Percentiles rank a stretch among this genome's conserved stretches.
phyloP scores from a whole-genome alignment of 2,113 vertebrate genomes.

The Platichthys flesus region DNA sequence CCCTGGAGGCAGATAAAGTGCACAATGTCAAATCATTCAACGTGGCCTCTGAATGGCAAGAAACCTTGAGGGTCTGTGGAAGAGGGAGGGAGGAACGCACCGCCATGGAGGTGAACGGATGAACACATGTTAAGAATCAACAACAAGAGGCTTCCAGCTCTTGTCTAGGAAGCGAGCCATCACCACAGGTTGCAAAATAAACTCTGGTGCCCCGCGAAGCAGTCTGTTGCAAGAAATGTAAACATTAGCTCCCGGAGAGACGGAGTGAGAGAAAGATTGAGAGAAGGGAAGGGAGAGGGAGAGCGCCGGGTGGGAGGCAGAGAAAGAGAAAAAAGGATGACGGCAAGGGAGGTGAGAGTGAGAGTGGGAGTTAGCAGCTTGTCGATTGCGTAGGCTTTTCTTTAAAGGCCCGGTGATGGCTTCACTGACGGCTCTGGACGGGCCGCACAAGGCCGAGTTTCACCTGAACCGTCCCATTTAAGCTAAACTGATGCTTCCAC shows the following conservation, averaged over 20 bases:
- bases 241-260: conserved; percentile 73
- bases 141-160: conserved; percentile 78
- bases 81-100: conserved; percentile 39
- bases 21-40: conserved; percentile 70
- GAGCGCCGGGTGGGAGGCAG: conserved; percentile 36
- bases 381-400: conserved; percentile 36
- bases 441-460: background rate
- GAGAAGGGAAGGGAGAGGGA: conserved; percentile 40
- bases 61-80: conserved; percentile 67
- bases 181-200: conserved; percentile 85
- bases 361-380: conserved; percentile 42
- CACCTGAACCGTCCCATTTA: conserved; percentile 23
- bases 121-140: conserved; percentile 85
- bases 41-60: conserved; percentile 66
- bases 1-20: conserved; percentile 64
- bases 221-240: conserved; percentile 80
- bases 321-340: conserved; percentile 54
- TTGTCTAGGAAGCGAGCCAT: conserved; percentile 82
- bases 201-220: conserved; percentile 80
- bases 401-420: conserved; percentile 21
- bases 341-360: conserved; percentile 28
- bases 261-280: conserved; percentile 46
- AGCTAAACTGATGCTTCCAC: conserved; percentile 12
- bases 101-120: conserved; percentile 75
- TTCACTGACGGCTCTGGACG: conserved; percentile 19